phyloP scores from a whole-genome alignment of 2,888 invertebrate genomes.

The Agrotis segetum region DNA sequence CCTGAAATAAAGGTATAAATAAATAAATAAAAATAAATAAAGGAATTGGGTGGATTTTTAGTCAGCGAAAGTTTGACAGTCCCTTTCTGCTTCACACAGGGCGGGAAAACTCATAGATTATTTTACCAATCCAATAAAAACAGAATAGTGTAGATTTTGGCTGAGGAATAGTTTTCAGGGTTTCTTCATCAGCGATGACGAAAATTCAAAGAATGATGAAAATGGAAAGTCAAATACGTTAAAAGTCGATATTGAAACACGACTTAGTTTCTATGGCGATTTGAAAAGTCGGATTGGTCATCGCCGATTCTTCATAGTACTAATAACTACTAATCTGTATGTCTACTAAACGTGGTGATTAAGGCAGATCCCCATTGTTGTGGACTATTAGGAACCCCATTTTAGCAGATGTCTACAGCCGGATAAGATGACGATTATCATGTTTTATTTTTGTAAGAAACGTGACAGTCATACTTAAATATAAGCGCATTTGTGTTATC shows the following conservation, averaged over 20 bases:
- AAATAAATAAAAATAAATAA: too few relatives aligned
- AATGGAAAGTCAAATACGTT: background rate
- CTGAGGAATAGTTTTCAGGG: too few relatives aligned
- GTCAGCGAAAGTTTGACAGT: too few relatives aligned
- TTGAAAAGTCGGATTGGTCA: background rate
- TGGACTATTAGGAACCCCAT: background rate
- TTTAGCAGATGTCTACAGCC: background rate
- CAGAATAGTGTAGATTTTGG: too few relatives aligned
- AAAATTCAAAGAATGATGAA: too few relatives aligned
- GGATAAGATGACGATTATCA: slow-evolving; percentile 27
- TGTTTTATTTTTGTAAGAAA: slow-evolving; percentile 23
- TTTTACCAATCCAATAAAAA: too few relatives aligned
- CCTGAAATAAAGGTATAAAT: too few relatives aligned
- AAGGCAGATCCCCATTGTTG: background rate
- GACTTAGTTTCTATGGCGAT: background rate
- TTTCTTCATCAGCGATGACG: background rate
- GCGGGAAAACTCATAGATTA: too few relatives aligned
- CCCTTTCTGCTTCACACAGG: too few relatives aligned
- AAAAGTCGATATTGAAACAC: background rate
- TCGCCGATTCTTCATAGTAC: background rate
- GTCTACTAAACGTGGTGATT: background rate
- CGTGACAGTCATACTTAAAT: slow-evolving; percentile 48
- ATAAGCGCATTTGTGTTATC: slow-evolving; percentile 41
- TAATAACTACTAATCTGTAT: background rate
- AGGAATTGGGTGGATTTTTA: too few relatives aligned